Conservation (phyloP, 2,797 vertebrate genomes). For the Microctenopoma steveboyesi region DNA sequence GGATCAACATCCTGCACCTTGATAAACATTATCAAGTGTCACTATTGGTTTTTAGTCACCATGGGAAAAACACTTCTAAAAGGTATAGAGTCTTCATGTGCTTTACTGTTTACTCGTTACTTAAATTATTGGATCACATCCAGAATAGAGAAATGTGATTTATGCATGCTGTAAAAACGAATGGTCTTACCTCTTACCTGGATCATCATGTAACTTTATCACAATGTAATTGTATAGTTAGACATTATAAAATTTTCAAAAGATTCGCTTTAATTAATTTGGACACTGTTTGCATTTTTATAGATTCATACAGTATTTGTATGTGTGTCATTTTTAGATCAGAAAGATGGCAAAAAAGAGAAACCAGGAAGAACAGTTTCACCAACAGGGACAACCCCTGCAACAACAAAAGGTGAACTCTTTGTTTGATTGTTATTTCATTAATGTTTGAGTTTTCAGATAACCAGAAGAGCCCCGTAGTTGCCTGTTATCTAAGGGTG, state of each 20-base stretch:
- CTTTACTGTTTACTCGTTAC: background rate
- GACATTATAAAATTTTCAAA: background rate
- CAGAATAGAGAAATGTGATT: background rate
- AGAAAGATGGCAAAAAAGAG: slow-evolving; percentile 89
- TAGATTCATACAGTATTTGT: background rate
- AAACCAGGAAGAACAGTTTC: slow-evolving; percentile 83
- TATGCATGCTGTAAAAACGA: background rate
- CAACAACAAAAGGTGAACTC: slow-evolving; percentile 81
- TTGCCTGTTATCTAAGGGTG: background rate
- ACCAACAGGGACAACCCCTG: slow-evolving; percentile 71
- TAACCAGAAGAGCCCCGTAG: background rate
- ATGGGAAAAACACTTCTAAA: slow-evolving; percentile 89
- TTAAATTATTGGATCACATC: too few relatives aligned
- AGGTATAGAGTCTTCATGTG: slow-evolving; percentile 78
- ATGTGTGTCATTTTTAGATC: slow-evolving; percentile 80
- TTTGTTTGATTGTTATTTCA: background rate
- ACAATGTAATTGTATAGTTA: background rate
- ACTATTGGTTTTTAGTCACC: slow-evolving; percentile 73
- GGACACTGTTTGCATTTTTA: background rate
- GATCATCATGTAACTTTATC: background rate
- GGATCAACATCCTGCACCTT: slow-evolving; percentile 61
- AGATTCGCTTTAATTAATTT: background rate
- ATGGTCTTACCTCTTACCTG: too few relatives aligned
- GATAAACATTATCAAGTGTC: slow-evolving; percentile 57
- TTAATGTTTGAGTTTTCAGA: background rate